phyloP scores from a whole-genome alignment of 2,888 invertebrate genomes.

The Trachelus tabidus region DNA sequence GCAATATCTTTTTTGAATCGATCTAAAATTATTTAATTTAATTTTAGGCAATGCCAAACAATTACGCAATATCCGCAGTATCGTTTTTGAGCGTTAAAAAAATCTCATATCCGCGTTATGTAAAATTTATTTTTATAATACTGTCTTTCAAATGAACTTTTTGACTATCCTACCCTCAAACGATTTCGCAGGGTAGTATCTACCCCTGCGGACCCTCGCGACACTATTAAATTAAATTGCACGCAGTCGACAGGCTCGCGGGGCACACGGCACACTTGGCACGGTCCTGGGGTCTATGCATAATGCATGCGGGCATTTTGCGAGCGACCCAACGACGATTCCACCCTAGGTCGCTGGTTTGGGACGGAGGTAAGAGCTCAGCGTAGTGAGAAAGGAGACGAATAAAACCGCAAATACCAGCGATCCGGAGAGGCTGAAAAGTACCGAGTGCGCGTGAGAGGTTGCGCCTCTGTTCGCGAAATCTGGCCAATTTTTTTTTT shows the following conservation, averaged over 20 bases:
- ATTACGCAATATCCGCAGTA: background rate
- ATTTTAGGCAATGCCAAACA: background rate
- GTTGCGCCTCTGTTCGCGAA: background rate
- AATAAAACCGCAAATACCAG: constrained; percentile 4
- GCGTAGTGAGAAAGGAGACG: background rate
- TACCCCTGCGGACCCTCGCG: background rate
- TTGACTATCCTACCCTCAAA: background rate
- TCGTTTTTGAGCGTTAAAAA: background rate
- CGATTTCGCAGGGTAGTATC: background rate
- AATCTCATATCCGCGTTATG: background rate
- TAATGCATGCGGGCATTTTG: constrained; percentile 7
- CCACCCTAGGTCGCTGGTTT: background rate
- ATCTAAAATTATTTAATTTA: background rate
- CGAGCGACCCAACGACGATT: constrained; percentile 1
- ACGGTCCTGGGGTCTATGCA: background rate
- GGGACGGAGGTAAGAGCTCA: background rate
- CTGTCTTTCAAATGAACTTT: background rate
- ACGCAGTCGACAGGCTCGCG: background rate
- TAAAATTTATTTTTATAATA: background rate
- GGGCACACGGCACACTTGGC: constrained; percentile 1
- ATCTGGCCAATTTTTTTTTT: background rate
- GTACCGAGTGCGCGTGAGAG: background rate
- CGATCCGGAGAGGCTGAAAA: background rate
- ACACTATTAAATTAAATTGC: constrained; percentile 1
- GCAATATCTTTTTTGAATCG: no score